Evolutionary conservation across 2,797 vertebrate genomes (phyloP).

Genomic region (Arnoldichthys spilopterus): DNA sequence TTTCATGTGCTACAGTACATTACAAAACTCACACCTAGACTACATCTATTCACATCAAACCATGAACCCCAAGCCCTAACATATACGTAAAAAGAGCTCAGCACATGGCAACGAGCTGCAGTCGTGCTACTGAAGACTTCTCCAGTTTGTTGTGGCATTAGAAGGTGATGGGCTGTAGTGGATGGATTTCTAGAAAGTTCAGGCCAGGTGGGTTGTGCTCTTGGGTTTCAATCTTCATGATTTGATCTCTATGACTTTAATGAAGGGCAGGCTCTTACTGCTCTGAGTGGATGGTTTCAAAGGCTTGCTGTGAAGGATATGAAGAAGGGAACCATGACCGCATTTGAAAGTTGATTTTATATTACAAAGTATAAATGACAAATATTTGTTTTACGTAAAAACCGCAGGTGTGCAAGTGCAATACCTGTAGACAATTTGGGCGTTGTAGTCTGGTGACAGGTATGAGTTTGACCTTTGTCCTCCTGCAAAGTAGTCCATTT

Average conservation of each 20-base stretch:
- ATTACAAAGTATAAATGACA: not conserved
- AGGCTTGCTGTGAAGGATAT: slow-evolving; percentile 76
- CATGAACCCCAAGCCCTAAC: not conserved
- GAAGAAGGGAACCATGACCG: not conserved
- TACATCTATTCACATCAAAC: slow-evolving; percentile 23
- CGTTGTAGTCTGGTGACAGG: slow-evolving; percentile 54
- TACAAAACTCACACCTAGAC: slow-evolving; percentile 6
- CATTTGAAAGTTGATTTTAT: slow-evolving; percentile 2
- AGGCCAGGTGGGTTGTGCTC: not conserved
- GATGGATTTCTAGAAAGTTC: not conserved
- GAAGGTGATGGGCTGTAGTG: not conserved
- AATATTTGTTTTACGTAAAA: not conserved
- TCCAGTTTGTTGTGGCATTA: not conserved
- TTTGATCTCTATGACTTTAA: slow-evolving; percentile 92
- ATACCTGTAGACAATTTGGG: slow-evolving; percentile 78
- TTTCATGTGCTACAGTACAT: not conserved
- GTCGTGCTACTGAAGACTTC: not conserved
- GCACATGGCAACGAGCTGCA: not conserved
- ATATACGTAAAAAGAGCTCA: not conserved
- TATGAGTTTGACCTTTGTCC: slow-evolving; percentile 66
- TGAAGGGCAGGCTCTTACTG: slow-evolving; percentile 88
- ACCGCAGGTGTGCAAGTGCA: not conserved
- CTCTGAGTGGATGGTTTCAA: slow-evolving; percentile 77
- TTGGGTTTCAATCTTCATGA: slow-evolving; percentile 67
- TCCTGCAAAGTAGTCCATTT: slow-evolving; percentile 89